Percentiles rank a stretch among this genome's conserved stretches.
These are phyloP conservation scores for Pygocentrus nattereri DNA, from an alignment of 2,797 vertebrate genomes.

Conservation along the genomic window DNA sequence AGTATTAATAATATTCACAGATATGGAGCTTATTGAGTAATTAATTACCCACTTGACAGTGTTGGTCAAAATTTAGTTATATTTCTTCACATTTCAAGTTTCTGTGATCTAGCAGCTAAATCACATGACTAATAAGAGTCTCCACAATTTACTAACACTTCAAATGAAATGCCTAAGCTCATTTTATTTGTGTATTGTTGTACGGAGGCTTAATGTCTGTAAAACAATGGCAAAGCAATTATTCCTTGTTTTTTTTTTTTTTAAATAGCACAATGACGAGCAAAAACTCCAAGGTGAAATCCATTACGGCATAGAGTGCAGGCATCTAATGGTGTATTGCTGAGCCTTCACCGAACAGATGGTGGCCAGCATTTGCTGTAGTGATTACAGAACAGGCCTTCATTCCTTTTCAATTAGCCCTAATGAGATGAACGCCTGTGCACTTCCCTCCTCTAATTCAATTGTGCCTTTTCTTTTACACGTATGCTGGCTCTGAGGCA, in stretches of 20 bases:
- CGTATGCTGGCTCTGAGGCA: conserved; percentile 29
- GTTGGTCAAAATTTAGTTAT: no score
- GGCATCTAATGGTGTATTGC: conserved; percentile 19
- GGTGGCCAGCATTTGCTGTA: conserved; percentile 55
- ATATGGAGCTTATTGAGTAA: no score
- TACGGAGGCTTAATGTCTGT: no score
- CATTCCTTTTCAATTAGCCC: conserved; percentile 64
- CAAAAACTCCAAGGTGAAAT: conserved; percentile 31
- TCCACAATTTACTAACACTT: no score
- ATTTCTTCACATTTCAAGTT: no score
- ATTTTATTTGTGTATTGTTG: no score
- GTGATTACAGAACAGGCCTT: conserved; percentile 59
- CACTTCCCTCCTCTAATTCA: conserved; percentile 6
- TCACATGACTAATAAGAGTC: no score
- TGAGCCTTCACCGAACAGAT: conserved; percentile 64
- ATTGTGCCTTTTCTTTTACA: conserved; percentile 21
- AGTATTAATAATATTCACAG: no score
- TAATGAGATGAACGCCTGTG: conserved; percentile 60
- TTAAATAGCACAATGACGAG: conserved; percentile 16
- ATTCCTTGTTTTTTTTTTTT: conserved; percentile 18
- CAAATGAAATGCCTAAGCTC: no score
- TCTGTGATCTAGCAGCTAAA: no score
- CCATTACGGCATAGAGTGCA: background rate
- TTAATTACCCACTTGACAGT: no score
- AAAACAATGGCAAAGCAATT: no score